These are phyloP conservation scores for Drusus annulatus DNA, from an alignment of 1,140 invertebrate species.

Conservation along the genomic window DNA sequence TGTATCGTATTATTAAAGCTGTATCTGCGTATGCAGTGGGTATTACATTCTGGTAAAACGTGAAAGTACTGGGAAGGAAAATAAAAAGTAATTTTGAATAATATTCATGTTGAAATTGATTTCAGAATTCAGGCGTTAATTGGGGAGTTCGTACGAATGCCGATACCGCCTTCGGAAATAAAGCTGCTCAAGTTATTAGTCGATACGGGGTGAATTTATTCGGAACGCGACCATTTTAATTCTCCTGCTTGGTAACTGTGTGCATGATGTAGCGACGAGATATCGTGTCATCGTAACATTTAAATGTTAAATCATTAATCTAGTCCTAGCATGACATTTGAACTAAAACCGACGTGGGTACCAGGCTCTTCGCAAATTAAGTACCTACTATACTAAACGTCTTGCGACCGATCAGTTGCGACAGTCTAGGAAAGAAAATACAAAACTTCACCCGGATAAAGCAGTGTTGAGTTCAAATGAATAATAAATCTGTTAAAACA, in stretches of 20 bases:
- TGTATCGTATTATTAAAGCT: too few relatives aligned
- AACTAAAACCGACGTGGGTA: slow-evolving; percentile 38
- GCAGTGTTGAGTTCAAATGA: background rate
- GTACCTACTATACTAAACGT: slow-evolving; percentile 41
- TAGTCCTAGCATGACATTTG: slow-evolving; percentile 47
- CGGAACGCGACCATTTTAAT: slow-evolving; percentile 37
- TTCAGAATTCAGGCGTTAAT: too few relatives aligned
- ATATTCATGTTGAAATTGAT: too few relatives aligned
- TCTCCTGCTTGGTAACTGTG: slow-evolving; percentile 25
- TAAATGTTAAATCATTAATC: slow-evolving; percentile 57
- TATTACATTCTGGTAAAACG: too few relatives aligned
- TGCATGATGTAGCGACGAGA: slow-evolving; percentile 40
- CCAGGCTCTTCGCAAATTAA: slow-evolving; percentile 44
- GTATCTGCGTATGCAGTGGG: too few relatives aligned
- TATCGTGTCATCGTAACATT: slow-evolving; percentile 56
- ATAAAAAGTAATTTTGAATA: too few relatives aligned
- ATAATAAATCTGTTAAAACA: background rate
- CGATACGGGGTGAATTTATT: slow-evolving; percentile 24
- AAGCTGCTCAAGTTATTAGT: slow-evolving; percentile 20
- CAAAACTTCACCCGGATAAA: too few relatives aligned
- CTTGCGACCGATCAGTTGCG: slow-evolving; percentile 35
- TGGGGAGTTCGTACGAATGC: background rate
- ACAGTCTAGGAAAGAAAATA: background rate
- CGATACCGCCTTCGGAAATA: slow-evolving; percentile 17
- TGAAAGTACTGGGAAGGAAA: too few relatives aligned